phyloP scores from a whole-genome alignment of 92 coral and sea anemone genomes.

The Hydrozoanthus gracilis region DNA sequence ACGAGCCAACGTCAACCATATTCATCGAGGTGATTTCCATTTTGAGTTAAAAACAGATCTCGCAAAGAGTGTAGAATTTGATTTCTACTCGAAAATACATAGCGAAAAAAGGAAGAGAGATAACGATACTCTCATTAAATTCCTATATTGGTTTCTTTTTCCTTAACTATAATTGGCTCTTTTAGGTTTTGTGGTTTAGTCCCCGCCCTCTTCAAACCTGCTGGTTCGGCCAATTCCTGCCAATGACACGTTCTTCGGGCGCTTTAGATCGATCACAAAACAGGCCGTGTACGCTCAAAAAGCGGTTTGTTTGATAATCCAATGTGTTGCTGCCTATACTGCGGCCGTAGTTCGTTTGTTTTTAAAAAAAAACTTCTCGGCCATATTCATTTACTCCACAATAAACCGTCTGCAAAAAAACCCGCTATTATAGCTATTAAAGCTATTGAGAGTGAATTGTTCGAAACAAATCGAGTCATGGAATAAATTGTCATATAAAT shows the following conservation, averaged over 20 bases:
- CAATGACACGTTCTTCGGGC: not conserved
- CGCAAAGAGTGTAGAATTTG: not conserved
- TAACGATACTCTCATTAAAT: not conserved
- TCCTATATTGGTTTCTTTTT: not conserved
- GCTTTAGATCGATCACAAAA: not conserved
- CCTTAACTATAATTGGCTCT: not conserved
- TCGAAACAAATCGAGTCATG: too few relatives aligned
- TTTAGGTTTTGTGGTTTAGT: not conserved
- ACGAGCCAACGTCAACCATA: conserved; percentile 7
- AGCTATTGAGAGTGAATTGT: too few relatives aligned
- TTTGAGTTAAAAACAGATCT: not conserved
- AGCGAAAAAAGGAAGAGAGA: not conserved
- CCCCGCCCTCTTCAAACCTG: not conserved
- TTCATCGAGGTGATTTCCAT: not conserved
- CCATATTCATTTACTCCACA: conserved; percentile 59
- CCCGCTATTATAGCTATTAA: too few relatives aligned
- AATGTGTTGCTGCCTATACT: not conserved
- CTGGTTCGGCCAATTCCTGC: not conserved
- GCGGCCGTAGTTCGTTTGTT: not conserved
- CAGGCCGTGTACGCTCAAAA: not conserved
- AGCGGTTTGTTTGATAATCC: not conserved
- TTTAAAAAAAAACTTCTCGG: conserved; percentile 43
- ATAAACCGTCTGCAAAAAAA: too few relatives aligned
- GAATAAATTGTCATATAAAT: too few relatives aligned
- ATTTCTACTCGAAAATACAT: not conserved